phyloP scores from a whole-genome alignment of 2,797 vertebrate genomes.

The Spheniscus humboldti region DNA sequence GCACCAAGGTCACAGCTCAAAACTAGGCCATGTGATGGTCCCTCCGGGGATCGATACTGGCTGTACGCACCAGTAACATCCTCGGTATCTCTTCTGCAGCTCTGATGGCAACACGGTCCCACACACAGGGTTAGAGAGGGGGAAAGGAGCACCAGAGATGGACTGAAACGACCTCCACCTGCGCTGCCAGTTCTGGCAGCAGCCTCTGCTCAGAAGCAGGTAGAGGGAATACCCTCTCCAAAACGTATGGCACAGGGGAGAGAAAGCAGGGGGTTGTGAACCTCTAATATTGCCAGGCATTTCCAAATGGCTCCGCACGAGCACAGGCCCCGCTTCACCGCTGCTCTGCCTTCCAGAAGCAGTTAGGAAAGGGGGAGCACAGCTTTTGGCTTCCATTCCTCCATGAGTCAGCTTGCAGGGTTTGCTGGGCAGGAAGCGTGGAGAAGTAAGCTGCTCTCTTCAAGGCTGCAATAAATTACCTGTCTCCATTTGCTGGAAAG shows the following conservation, averaged over 20 bases:
- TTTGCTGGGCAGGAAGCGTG: background rate
- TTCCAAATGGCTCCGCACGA: background rate
- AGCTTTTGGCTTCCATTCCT: constrained; percentile 3
- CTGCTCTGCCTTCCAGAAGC: background rate
- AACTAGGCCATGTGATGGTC: background rate
- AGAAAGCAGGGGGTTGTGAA: background rate
- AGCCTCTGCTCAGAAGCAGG: background rate
- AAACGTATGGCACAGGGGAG: background rate
- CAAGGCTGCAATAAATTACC: constrained; percentile 52
- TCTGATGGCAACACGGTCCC: background rate
- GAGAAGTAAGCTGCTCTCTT: constrained; percentile 20
- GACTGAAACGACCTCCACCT: background rate
- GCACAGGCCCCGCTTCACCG: background rate
- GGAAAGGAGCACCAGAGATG: background rate
- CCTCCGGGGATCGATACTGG: background rate
- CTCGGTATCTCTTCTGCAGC: background rate
- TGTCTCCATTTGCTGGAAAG: constrained; percentile 45
- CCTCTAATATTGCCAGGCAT: background rate
- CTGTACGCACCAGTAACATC: background rate
- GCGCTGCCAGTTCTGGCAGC: background rate
- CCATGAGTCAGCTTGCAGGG: background rate
- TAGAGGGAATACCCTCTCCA: background rate
- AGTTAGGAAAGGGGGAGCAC: background rate
- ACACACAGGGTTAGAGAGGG: accelerated
- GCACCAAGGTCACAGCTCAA: background rate